Evolutionary conservation across 2,888 invertebrate genomes (phyloP).

Genomic region (Gasteruption jaculator): DNA sequence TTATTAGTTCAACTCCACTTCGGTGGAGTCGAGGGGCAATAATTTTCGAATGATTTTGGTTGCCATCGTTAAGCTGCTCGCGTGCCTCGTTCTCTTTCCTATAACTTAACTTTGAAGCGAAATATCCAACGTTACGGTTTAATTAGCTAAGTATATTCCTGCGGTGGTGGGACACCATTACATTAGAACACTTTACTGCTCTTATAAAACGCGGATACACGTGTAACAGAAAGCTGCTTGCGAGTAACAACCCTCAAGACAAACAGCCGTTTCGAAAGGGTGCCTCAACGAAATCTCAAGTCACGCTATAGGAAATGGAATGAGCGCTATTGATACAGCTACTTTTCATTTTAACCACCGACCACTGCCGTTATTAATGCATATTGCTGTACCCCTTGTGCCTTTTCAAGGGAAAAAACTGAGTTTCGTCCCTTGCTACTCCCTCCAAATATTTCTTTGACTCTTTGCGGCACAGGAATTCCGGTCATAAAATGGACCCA

Average conservation of each 20-base stretch:
- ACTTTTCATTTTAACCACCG: no score
- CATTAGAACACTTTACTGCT: conserved; percentile 1
- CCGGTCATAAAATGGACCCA: no score
- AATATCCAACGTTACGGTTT: conserved; percentile 30
- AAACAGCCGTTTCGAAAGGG: conserved; percentile 25
- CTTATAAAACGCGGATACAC: no score
- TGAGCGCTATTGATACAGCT: conserved; percentile 28
- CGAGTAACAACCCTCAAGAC: conserved; percentile 13
- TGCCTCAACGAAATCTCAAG: conserved; percentile 28
- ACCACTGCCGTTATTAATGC: no score
- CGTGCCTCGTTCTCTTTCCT: conserved; percentile 20
- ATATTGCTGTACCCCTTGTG: no score
- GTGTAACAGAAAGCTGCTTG: conserved; percentile 1
- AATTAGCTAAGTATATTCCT: conserved; percentile 40
- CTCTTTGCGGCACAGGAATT: no score
- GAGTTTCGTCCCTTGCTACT: no score
- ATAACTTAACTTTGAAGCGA: conserved; percentile 23
- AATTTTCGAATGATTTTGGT: no score
- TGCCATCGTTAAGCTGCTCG: conserved; percentile 19
- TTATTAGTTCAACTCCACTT: no score
- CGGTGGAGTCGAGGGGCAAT: no score
- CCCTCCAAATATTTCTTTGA: no score
- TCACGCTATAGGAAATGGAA: conserved; percentile 32
- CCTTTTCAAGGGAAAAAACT: no score
- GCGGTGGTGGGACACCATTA: conserved; percentile 31